These are phyloP conservation scores for Sitophilus oryzae DNA, from an alignment of 1,140 invertebrate genomes.

Conservation along the genomic window DNA sequence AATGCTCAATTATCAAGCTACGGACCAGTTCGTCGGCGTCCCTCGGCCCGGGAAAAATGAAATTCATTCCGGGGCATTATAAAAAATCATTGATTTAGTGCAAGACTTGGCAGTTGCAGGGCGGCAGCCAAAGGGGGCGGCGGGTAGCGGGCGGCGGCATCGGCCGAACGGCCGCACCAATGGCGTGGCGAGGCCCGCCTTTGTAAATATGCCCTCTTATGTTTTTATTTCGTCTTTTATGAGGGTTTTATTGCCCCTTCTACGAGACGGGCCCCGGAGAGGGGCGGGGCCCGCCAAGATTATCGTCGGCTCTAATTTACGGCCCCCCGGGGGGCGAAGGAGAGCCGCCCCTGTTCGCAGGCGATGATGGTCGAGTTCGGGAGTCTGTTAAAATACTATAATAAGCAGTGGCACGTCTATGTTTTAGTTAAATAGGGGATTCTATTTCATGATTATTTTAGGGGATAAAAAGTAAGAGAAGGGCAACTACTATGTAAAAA, in stretches of 20 bases:
- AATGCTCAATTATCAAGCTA: no score
- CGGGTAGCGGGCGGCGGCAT: conserved; percentile 1
- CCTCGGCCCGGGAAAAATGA: conserved; percentile 25
- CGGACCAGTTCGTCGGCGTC: conserved; percentile 1
- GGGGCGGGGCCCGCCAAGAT: conserved; percentile 2
- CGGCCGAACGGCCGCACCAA: conserved; percentile 10
- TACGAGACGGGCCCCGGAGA: conserved; percentile 18
- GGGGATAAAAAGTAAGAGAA: no score
- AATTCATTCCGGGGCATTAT: conserved; percentile 32
- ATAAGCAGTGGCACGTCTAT: no score
- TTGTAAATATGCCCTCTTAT: conserved; percentile 34
- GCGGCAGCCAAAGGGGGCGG: conserved; percentile 14
- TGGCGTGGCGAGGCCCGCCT: conserved; percentile 29
- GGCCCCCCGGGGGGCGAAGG: neutral
- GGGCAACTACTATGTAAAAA: no score
- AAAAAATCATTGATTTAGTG: conserved; percentile 36
- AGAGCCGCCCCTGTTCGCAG: no score
- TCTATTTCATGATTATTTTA: no score
- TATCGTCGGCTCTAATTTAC: neutral
- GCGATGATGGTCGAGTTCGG: no score
- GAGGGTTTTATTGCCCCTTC: conserved; percentile 29
- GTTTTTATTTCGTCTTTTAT: conserved; percentile 37
- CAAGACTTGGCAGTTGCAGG: conserved; percentile 26
- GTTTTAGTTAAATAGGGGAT: no score
- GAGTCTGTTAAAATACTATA: no score